Conservation (phyloP, 2,797 vertebrate genomes). For the Catamblyrhynchus diadema region DNA sequence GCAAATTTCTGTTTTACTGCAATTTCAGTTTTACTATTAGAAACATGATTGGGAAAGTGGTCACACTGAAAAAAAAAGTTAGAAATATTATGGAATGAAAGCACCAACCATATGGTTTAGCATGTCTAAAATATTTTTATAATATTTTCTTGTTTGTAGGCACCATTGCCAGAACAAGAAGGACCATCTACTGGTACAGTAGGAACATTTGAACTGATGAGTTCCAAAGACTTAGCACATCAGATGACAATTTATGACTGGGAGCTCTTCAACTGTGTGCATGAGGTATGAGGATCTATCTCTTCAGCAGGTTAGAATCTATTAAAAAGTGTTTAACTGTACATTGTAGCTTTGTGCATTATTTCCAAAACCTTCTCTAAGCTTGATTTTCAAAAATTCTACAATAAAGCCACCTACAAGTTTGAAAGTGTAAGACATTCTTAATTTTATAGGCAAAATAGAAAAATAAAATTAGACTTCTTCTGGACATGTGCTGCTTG, state of each 20-base stretch:
- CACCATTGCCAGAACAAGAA: constrained; percentile 91
- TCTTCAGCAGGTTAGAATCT: background rate
- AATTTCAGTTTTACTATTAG: background rate
- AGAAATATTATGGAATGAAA: background rate
- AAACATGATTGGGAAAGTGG: background rate
- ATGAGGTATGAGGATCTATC: constrained; percentile 82
- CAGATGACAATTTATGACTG: constrained; percentile 97
- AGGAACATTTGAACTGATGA: constrained; percentile 93
- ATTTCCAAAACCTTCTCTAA: background rate
- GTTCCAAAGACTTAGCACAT: constrained; percentile 95
- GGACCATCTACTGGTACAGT: constrained; percentile 87
- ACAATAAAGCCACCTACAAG: background rate
- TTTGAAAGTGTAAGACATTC: background rate
- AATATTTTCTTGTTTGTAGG: constrained; percentile 72
- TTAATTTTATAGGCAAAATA: background rate
- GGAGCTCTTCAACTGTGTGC: constrained; percentile 97
- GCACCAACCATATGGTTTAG: background rate
- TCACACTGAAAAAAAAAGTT: background rate
- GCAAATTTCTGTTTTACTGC: background rate
- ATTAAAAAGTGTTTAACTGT: background rate
- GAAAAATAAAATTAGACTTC: background rate
- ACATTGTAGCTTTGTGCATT: background rate
- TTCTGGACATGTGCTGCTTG: background rate
- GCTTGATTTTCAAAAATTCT: background rate
- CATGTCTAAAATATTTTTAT: background rate